Conservation (phyloP, 2,888 invertebrate genomes). For the Anthophora plumipes region DNA sequence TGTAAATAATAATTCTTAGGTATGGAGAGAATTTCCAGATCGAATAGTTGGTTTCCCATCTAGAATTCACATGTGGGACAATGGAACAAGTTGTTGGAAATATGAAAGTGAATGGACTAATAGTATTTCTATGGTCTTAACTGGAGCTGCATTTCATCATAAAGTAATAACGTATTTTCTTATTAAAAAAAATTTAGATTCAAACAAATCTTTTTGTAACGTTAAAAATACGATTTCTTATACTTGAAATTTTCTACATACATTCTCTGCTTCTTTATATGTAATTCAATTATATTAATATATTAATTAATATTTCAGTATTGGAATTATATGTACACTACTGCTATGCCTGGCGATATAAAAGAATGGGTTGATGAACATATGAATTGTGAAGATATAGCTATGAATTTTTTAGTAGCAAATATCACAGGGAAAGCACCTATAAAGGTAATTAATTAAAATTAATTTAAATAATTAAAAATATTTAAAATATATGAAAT, state of each 20-base stretch:
- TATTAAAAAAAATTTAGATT: conserved; percentile 12
- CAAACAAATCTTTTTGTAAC: not conserved
- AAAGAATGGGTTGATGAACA: conserved; percentile 96
- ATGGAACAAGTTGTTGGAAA: conserved; percentile 92
- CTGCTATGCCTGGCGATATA: conserved; percentile 93
- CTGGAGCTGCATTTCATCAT: conserved; percentile 98
- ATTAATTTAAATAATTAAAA: conserved; percentile 7
- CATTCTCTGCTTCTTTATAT: not conserved
- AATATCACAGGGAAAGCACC: conserved; percentile 97
- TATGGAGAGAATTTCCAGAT: conserved; percentile 98
- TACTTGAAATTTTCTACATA: not conserved
- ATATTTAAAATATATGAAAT: not conserved
- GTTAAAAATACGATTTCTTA: too few species aligned
- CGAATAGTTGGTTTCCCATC: conserved; percentile 98
- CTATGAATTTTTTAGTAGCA: conserved; percentile 98
- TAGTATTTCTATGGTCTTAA: conserved; percentile 97
- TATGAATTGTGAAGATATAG: conserved; percentile 99
- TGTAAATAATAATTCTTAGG: conserved; percentile 85
- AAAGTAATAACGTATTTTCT: conserved; percentile 86
- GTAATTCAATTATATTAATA: conserved; percentile 3
- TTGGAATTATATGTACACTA: conserved; percentile 97
- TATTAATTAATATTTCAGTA: conserved; percentile 85
- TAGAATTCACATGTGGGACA: conserved; percentile 97
- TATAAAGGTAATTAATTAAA: conserved; percentile 89
- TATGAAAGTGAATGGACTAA: conserved; percentile 99